Conservation (phyloP, 2,888 invertebrate species). For the Rhodophaea formosa region DNA sequence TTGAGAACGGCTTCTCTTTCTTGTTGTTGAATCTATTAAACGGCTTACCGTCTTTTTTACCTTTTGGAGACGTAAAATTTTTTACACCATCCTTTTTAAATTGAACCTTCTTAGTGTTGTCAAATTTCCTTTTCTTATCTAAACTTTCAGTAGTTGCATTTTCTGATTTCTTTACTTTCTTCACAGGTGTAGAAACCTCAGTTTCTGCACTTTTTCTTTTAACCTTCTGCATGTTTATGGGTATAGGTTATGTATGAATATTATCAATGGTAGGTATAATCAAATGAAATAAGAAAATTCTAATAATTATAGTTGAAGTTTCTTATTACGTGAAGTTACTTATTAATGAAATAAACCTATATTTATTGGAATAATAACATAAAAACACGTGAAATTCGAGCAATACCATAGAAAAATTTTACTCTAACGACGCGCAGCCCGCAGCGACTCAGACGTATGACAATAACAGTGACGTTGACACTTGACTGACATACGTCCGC, state of each 20-base stretch:
- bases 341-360: too few relatives aligned
- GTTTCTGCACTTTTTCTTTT: conserved; percentile 57
- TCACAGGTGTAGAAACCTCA: conserved; percentile 44
- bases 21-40: conserved; percentile 27
- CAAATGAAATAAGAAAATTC: too few relatives aligned
- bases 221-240: conserved; percentile 57
- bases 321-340: too few relatives aligned
- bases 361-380: too few relatives aligned
- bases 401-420: too few relatives aligned
- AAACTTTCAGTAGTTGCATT: conserved; percentile 28
- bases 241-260: conserved; percentile 6
- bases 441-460: too few relatives aligned
- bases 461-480: too few relatives aligned
- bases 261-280: background rate
- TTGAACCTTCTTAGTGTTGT: conserved; percentile 24
- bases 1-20: conserved; percentile 16
- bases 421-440: too few relatives aligned
- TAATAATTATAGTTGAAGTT: too few relatives aligned
- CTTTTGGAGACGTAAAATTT: conserved; percentile 12
- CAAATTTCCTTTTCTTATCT: conserved; percentile 27
- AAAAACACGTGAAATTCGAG: too few relatives aligned
- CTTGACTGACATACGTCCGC: too few relatives aligned
- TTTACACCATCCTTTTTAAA: conserved; percentile 27
- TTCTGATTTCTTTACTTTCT: conserved; percentile 39
- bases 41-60: conserved; percentile 37